Conservation (phyloP, 2,888 invertebrate species). For the Pollenia amentaria region DNA sequence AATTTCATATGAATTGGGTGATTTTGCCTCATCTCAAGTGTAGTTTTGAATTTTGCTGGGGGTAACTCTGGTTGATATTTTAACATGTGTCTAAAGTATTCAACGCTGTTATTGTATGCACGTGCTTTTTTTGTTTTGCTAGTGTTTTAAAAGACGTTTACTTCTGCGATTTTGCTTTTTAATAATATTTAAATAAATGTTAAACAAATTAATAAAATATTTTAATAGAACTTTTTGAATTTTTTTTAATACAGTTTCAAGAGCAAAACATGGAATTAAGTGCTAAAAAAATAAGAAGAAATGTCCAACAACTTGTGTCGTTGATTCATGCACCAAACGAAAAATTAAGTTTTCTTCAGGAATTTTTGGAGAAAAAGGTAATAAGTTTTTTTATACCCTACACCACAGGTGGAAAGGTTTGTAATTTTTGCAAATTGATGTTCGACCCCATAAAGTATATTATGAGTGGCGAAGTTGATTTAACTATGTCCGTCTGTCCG, state of each 20-base stretch:
- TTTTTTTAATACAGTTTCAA: not conserved
- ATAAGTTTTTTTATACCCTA: not conserved
- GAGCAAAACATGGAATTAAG: slow-evolving; percentile 79
- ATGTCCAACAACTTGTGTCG: slow-evolving; percentile 76
- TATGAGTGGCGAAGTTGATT: too few relatives aligned
- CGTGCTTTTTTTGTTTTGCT: slow-evolving; percentile 58
- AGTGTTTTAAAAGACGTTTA: not conserved
- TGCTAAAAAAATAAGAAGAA: slow-evolving; percentile 78
- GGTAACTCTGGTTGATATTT: too few relatives aligned
- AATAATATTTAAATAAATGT: not conserved
- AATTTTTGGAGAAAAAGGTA: slow-evolving; percentile 80
- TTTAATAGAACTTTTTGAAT: not conserved
- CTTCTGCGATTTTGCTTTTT: not conserved
- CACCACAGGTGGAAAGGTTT: too few relatives aligned
- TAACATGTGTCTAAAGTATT: not conserved
- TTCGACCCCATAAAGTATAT: too few relatives aligned
- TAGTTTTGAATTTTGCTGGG: too few relatives aligned
- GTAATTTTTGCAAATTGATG: too few relatives aligned
- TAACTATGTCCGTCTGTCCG: too few relatives aligned
- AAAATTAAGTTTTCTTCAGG: slow-evolving; percentile 73
- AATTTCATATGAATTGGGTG: too few relatives aligned
- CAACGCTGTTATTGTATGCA: slow-evolving; percentile 16
- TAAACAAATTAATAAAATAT: not conserved
- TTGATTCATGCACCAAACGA: slow-evolving; percentile 72
- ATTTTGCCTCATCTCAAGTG: too few relatives aligned